Evolutionary conservation across 2,113 vertebrate species (phyloP), one percentile per base, ranked within the genome.

Genomic region (Hydrochoerus hydrochaeris): DNA sequence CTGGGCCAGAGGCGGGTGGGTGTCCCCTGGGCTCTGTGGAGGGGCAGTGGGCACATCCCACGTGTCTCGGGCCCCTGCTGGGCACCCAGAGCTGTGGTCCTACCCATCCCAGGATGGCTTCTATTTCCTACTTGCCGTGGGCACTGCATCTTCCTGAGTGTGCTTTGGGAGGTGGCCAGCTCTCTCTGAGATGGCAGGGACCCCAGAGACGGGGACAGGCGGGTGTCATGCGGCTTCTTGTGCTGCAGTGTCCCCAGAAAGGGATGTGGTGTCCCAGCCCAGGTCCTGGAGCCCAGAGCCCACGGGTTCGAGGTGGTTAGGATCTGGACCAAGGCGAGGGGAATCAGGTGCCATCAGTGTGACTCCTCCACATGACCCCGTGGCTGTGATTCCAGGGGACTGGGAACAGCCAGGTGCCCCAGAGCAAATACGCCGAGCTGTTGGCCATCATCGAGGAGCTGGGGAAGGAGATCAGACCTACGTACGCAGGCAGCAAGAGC

Each of bases 381-480:
- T 93, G 1, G 88, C 95, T 97, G 83, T 54, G 78, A 44, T 60
- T 60, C 16, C 97, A 99, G 99, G 99, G 99, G 82, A 99, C 99
- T 5, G 99, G 99, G 92, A 99, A 98, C 91, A 99, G 98, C 98
- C 99, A 99, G 98, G 99, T 99, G 96, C 99, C 99, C 60, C 99
- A 99, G 96, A 99, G 99, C 98, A 99, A 99, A 98, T 99, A 99
- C 3, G 99, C 99, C 44, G 99, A 99, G 98, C 99, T 99, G 95
- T 99, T 99, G 97, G 99, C 99, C 96, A 99, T 99, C 98, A 99
- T 99, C 7, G 99, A 99, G 95, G 99, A 99, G 98, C 98, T 99
- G 52, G 99, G 99, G 35, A 99, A 99, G 97, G 99, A 99, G 98
- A 99, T 99, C 98, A 99, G 99, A 97, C 99, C 99, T 26, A 99